Percentiles rank a stretch among this genome's conserved stretches.
Conservation (phyloP, 2,888 invertebrate species). For the Diabrotica balteata region DNA sequence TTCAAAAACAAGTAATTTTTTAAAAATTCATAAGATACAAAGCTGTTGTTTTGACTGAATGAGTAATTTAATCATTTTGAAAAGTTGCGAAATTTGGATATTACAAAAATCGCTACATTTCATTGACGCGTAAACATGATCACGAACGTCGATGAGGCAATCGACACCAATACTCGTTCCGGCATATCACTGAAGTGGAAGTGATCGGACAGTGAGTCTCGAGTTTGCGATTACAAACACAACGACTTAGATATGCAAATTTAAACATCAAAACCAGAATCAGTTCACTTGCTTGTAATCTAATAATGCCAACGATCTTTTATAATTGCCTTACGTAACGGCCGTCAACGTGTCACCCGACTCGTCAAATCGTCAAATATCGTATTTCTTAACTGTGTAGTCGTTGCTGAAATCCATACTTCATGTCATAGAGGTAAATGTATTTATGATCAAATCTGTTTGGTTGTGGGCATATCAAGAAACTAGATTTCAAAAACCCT, state of each 20-base stretch:
- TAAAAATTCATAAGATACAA: too few species aligned
- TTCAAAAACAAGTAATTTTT: too few species aligned
- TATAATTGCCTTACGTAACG: conserved; percentile 29
- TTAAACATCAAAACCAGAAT: conserved; percentile 10
- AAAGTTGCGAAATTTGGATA: too few species aligned
- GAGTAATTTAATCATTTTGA: too few species aligned
- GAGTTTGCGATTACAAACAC: conserved; percentile 25
- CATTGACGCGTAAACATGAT: too few species aligned
- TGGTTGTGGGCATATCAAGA: too few species aligned
- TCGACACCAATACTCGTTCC: conserved; percentile 26
- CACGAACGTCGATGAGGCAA: not conserved
- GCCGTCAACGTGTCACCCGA: conserved; percentile 2
- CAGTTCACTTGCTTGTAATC: conserved; percentile 26
- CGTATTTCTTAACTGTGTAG: conserved; percentile 10
- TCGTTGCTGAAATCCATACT: conserved; percentile 5
- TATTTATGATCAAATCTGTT: too few species aligned
- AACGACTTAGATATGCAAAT: conserved; percentile 6
- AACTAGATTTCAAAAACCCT: too few species aligned
- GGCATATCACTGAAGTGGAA: conserved; percentile 31
- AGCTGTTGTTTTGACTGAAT: too few species aligned
- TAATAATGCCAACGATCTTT: conserved; percentile 26
- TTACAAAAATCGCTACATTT: too few species aligned
- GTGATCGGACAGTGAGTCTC: conserved; percentile 21
- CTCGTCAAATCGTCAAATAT: conserved; percentile 23
- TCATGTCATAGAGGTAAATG: too few species aligned